A percentile compares a stretch with the other conserved stretches of the same genome.
Evolutionary conservation across 2,113 vertebrate genomes (phyloP).

Genomic region (Mustelus asterias): DNA sequence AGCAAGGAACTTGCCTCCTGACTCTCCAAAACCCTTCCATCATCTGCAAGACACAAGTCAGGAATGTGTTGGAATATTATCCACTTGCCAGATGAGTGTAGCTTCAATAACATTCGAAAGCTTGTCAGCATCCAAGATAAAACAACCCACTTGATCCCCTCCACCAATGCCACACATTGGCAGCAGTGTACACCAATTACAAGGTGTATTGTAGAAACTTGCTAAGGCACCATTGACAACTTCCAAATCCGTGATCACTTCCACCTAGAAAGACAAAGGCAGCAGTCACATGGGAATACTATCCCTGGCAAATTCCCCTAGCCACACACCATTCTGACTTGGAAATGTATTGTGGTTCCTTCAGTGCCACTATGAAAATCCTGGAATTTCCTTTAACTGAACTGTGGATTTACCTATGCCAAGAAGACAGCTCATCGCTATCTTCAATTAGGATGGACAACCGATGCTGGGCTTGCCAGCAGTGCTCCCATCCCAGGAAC

Average conservation of each 20-base stretch:
- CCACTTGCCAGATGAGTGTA: neutral
- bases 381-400: neutral
- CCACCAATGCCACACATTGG: neutral
- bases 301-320: neutral
- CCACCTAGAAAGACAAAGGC: neutral
- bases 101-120: neutral
- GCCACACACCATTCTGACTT: neutral
- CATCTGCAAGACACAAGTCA: neutral
- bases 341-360: too few species aligned
- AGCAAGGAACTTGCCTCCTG: neutral
- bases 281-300: neutral
- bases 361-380: too few species aligned
- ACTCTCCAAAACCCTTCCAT: neutral
- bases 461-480: neutral
- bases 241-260: neutral
- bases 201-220: neutral
- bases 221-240: neutral
- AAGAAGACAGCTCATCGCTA: neutral
- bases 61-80: neutral
- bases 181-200: neutral
- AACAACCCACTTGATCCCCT: neutral
- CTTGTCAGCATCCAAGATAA: neutral
- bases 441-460: neutral
- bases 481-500: neutral
- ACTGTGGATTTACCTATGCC: neutral